Evolutionary conservation across 2,797 vertebrate species (phyloP).

Genomic region (Monodelphis domestica): DNA sequence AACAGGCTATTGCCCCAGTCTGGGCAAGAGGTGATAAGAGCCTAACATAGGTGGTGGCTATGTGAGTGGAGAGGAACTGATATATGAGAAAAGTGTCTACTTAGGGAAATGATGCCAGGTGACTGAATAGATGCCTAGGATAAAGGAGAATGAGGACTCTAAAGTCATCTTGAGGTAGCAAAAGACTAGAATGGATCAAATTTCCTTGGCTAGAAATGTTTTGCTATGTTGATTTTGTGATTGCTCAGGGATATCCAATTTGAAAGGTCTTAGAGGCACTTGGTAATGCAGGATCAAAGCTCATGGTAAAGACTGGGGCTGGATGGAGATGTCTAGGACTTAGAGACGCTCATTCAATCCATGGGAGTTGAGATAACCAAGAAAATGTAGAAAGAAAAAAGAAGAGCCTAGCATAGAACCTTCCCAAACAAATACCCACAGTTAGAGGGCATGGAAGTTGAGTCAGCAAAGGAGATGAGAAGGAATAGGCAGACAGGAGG

Average conservation of each 20-base stretch:
- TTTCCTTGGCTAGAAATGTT: background rate
- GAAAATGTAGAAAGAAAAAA: background rate
- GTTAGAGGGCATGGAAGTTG: background rate
- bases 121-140: background rate
- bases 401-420: background rate
- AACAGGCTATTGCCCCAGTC: background rate
- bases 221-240: too few species aligned
- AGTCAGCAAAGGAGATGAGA: background rate
- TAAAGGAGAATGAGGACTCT: background rate
- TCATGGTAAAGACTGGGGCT: background rate
- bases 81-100: background rate
- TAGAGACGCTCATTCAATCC: background rate
- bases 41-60: background rate
- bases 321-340: background rate
- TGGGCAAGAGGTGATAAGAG: background rate
- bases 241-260: background rate
- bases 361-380: background rate
- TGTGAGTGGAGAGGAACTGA: background rate
- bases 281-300: background rate
- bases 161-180: background rate
- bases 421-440: background rate
- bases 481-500: background rate
- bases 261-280: background rate
- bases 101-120: background rate
- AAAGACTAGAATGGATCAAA: background rate